Percentiles rank a stretch among this genome's conserved stretches.
These are phyloP conservation scores for Spialia ferax DNA, from an alignment of 2,888 invertebrate species.

Conservation along the genomic window DNA sequence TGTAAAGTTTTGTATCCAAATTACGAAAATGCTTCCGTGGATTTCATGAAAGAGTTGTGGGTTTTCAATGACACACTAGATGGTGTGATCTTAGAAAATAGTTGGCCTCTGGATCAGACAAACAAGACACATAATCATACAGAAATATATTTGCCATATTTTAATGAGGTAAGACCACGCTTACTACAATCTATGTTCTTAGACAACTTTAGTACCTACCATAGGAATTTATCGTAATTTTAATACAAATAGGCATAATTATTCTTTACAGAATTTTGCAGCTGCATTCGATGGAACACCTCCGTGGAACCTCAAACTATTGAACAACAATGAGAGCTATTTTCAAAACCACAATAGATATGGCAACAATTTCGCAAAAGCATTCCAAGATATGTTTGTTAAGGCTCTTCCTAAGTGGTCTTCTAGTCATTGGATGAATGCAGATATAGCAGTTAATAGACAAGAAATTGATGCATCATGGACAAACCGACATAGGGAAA, in stretches of 20 bases:
- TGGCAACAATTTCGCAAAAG: slow-evolving; percentile 76
- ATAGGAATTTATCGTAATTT: neutral
- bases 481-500: slow-evolving; percentile 82
- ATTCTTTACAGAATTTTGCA: slow-evolving; percentile 66
- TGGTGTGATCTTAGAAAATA: slow-evolving; percentile 83
- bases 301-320: slow-evolving; percentile 76
- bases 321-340: slow-evolving; percentile 59
- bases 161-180: slow-evolving; percentile 76
- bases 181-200: neutral
- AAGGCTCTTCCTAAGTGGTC: slow-evolving; percentile 55
- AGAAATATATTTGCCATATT: slow-evolving; percentile 75
- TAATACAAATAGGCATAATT: too few relatives aligned
- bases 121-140: slow-evolving; percentile 65
- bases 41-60: slow-evolving; percentile 65
- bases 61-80: slow-evolving; percentile 57
- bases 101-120: slow-evolving; percentile 83
- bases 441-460: slow-evolving; percentile 64
- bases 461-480: slow-evolving; percentile 87
- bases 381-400: slow-evolving; percentile 57
- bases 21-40: slow-evolving; percentile 55
- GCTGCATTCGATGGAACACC: slow-evolving; percentile 78
- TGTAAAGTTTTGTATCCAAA: slow-evolving; percentile 65
- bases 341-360: slow-evolving; percentile 85
- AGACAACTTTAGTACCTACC: too few relatives aligned
- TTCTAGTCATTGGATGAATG: slow-evolving; percentile 69